These are phyloP conservation scores for Esox masquinongy DNA, from an alignment of 2,797 vertebrate species.

Conservation along the genomic window DNA sequence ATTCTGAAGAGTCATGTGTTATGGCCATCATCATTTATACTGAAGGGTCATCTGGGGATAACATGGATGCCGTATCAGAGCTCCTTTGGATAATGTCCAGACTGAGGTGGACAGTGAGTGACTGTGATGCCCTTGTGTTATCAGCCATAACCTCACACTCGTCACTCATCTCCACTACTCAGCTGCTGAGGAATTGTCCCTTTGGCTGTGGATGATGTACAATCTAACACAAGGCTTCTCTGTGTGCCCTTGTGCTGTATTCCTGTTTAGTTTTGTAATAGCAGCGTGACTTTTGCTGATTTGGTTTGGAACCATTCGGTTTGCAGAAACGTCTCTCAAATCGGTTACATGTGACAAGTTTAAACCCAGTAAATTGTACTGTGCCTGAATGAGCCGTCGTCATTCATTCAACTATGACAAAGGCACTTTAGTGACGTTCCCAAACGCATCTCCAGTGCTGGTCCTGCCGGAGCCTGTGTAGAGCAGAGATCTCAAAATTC, in stretches of 20 bases:
- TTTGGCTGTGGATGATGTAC: constrained; percentile 19
- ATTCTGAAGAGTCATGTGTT: no score
- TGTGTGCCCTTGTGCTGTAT: not conserved
- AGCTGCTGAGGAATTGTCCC: not conserved
- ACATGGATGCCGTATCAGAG: constrained; percentile 7
- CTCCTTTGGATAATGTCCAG: constrained; percentile 17
- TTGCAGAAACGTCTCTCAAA: not conserved
- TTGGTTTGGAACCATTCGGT: not conserved
- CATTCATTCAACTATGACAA: not conserved
- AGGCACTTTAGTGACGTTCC: not conserved
- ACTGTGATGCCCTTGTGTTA: constrained; percentile 34
- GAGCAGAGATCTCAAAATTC: not conserved
- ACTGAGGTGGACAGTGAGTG: constrained; percentile 38
- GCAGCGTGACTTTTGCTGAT: not conserved
- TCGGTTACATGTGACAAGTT: not conserved
- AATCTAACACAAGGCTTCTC: not conserved
- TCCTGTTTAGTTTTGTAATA: not conserved
- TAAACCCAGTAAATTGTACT: not conserved
- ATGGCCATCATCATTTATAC: not conserved
- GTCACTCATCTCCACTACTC: constrained; percentile 33
- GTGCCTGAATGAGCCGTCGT: not conserved
- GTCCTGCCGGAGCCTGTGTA: not conserved
- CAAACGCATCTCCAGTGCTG: not conserved
- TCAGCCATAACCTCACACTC: constrained; percentile 35
- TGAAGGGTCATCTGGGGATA: constrained; percentile 11